These are phyloP conservation scores for Notoglanidium macrostoma DNA, from an alignment of 2,797 vertebrate species.

Conservation along the genomic window DNA sequence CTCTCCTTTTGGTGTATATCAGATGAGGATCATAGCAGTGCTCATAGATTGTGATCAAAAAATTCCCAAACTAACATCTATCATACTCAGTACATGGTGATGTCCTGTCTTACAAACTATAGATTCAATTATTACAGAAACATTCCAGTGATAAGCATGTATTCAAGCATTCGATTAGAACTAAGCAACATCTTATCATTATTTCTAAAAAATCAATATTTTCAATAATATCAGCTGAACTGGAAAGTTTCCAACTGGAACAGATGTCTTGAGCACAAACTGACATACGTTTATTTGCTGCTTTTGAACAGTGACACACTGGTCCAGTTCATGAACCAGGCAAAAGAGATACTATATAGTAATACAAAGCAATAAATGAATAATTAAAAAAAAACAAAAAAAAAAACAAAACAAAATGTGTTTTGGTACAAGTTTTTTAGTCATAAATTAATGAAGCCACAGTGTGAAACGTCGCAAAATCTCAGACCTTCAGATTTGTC, in stretches of 20 bases:
- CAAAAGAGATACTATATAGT: background rate
- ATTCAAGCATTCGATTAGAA: background rate
- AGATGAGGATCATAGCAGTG: background rate
- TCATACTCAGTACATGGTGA: background rate
- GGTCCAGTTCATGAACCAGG: background rate
- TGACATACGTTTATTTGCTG: background rate
- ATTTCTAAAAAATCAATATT: background rate
- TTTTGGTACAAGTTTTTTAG: background rate
- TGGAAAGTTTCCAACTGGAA: too few species aligned
- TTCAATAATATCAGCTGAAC: background rate
- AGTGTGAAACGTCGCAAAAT: background rate
- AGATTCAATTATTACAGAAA: background rate
- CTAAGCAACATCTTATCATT: background rate
- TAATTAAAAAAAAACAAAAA: too few species aligned
- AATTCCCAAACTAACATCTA: background rate
- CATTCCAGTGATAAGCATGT: background rate
- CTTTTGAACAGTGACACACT: background rate
- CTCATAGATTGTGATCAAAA: background rate
- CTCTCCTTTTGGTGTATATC: background rate
- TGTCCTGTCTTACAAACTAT: background rate
- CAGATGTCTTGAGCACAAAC: background rate
- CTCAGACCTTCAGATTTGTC: slow-evolving; percentile 93
- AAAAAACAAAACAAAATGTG: too few species aligned
- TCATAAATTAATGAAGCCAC: background rate
- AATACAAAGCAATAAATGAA: background rate